Evolutionary conservation across 2,797 vertebrate species (phyloP).

Genomic region (Sarcoramphus papa): DNA sequence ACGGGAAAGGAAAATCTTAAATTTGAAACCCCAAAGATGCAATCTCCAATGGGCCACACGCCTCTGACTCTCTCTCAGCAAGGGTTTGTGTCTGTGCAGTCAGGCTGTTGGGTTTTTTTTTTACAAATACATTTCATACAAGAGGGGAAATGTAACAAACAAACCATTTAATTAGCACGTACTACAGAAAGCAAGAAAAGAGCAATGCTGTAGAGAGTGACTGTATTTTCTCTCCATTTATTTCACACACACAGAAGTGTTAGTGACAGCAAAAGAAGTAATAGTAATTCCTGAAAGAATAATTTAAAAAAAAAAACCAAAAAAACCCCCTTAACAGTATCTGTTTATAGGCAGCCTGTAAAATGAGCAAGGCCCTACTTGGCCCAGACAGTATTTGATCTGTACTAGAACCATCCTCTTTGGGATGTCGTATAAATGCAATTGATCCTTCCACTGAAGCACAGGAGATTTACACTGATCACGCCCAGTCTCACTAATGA

Average conservation of each 20-base stretch:
- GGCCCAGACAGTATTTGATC: background rate
- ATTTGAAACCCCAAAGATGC: background rate
- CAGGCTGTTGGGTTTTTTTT: background rate
- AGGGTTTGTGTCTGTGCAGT: background rate
- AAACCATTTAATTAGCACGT: slow-evolving; percentile 10
- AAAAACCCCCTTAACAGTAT: background rate
- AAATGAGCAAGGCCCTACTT: background rate
- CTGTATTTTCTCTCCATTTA: background rate
- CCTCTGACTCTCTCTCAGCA: background rate
- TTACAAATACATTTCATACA: background rate
- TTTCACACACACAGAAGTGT: background rate
- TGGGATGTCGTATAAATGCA: background rate
- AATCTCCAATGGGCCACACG: background rate
- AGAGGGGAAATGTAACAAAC: background rate
- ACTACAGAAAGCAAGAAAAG: background rate
- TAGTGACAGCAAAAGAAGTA: background rate
- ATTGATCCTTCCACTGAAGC: background rate
- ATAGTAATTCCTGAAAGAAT: background rate
- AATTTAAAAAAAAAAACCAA: background rate
- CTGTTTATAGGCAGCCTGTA: background rate
- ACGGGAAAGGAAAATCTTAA: background rate
- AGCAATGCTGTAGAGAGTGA: background rate
- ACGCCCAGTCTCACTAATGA: background rate
- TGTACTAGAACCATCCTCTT: background rate
- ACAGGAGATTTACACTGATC: background rate